Conservation (phyloP, 2,113 vertebrate genomes). For the Pyrgilauda ruficollis region DNA sequence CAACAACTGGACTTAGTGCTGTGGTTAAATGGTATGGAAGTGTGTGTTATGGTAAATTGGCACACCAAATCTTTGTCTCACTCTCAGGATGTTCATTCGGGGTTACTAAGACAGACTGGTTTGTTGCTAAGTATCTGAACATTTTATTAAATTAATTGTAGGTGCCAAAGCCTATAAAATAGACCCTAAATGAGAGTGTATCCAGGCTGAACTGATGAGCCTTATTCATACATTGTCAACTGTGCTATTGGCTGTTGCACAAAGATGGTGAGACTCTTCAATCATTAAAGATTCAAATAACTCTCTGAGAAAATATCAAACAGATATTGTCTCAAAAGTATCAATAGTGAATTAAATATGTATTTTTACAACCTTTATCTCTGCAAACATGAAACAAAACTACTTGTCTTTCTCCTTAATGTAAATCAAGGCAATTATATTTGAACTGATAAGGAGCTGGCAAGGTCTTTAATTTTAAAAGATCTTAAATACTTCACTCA, state of each 20-base stretch:
- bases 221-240: neutral
- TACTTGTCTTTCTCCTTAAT: neutral
- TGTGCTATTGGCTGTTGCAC: neutral
- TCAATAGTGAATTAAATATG: neutral
- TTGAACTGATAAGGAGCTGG: neutral
- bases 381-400: neutral
- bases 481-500: neutral
- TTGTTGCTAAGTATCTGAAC: neutral
- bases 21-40: neutral
- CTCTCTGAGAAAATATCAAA: neutral
- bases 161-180: neutral
- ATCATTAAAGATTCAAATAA: neutral
- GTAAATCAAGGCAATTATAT: neutral
- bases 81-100: neutral
- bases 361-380: neutral
- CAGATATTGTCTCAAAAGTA: neutral
- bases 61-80: neutral
- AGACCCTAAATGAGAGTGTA: neutral
- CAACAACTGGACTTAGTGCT: no score
- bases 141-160: neutral
- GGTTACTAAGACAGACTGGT: neutral
- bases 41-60: no score
- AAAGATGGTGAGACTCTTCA: neutral
- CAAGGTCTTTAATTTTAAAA: conserved; percentile 8
- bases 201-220: neutral